Evolutionary conservation across 2,888 invertebrate species (phyloP).

Genomic region (Glaucopsyche alexis): DNA sequence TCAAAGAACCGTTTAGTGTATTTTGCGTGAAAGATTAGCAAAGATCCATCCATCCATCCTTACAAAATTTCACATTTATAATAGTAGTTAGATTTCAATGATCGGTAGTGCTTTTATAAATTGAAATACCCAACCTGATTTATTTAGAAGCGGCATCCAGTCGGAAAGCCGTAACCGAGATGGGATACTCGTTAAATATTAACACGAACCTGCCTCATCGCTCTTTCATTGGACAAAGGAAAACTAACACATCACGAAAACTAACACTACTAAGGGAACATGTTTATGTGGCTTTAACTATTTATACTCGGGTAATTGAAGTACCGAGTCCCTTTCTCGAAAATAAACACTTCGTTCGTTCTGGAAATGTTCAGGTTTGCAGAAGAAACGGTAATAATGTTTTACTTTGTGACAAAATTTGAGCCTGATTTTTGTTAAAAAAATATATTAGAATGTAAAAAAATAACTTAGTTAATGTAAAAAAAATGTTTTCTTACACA

Average conservation of each 20-base stretch:
- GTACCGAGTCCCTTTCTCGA: neutral
- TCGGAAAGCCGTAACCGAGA: slow-evolving; percentile 28
- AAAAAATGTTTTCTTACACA: no score
- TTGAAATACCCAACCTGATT: slow-evolving; percentile 23
- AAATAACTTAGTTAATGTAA: no score
- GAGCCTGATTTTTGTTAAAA: no score
- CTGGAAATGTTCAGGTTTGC: neutral
- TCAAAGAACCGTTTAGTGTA: no score
- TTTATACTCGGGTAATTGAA: slow-evolving; percentile 12
- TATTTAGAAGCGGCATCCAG: slow-evolving; percentile 14
- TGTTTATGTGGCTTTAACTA: slow-evolving; percentile 19
- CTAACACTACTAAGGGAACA: slow-evolving; percentile 10
- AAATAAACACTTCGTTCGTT: slow-evolving; percentile 2
- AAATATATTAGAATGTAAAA: no score
- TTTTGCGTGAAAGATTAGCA: no score
- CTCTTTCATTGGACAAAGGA: slow-evolving; percentile 26
- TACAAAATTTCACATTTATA: neutral
- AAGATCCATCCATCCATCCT: no score
- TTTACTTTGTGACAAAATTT: no score
- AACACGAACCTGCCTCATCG: slow-evolving; percentile 16
- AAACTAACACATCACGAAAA: slow-evolving; percentile 26
- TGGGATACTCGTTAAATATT: slow-evolving; percentile 26
- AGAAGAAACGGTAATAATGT: no score
- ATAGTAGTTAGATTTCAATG: neutral
- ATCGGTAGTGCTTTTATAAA: slow-evolving; percentile 10